These are phyloP conservation scores for cat (Felis catus) DNA, from an alignment of 2,113 vertebrate genomes.

Conservation along the genomic window F.catus_Fca126_mat1.0 CM031411.1:119395501-119396000, in stretches of 20 bases:
- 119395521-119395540: background rate
- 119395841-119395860: background rate
- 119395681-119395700: too few relatives aligned
- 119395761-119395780: background rate
- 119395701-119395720: too few relatives aligned
- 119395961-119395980: background rate
- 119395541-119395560: background rate
- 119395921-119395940: background rate
- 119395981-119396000: background rate
- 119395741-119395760: constrained; percentile 1
- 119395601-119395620: too few relatives aligned
- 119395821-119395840: background rate
- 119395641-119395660: too few relatives aligned
- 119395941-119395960: background rate
- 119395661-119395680: too few relatives aligned
- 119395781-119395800: background rate
- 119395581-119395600: too few relatives aligned
- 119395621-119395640: too few relatives aligned
- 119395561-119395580: too few relatives aligned
- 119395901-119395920: background rate
- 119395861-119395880: background rate
- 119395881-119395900: background rate
- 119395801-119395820: background rate
- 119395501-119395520: background rate
- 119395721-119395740: too few relatives aligned